Base-by-base conservation (phyloP, 1,140 invertebrate species). In the Octopus bimaculoides region DNA sequence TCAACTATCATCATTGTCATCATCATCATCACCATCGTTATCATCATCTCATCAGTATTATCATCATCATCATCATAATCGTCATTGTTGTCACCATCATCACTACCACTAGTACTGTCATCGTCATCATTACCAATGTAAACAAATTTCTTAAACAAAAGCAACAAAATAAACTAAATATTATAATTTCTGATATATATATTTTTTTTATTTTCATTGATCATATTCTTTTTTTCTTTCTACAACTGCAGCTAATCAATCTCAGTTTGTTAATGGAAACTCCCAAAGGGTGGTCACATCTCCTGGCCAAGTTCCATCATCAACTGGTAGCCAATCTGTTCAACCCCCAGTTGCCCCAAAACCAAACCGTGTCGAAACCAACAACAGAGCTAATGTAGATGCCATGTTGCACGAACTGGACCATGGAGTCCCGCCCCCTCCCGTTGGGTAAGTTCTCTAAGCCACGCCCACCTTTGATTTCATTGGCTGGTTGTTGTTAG, bases 341-440 rank as follows among this genome's bases (percentile, higher is more conserved):
- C 79, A 71, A 14, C 66, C 66, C 14, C 82, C 82, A 55, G 85
- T 88, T 20, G 92, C 86, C 7, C 86, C 86, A 7, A 88, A 89
- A 79, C 85, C 85, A 12, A 77, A 74, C 52, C 79, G 84, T 26
- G 79, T 79, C 53, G 82, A 81, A 55, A 80, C 84, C 54, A n/a
- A 14, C 66, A 71, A 9, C 5, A 81, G 86, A 54, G 81, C 80
- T 17, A 94, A 95, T 0, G 95, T 97, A 74, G 96, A 97, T 88
- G 95, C 94, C 82, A 92, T 97, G 41, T 90, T 97, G 17, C 96
- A 97, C 82, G 95, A 97, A 89, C 91, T 97, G 75, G 89, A 91
- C 76, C 85, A 82, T 75, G 81, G 85, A n/a, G 85, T 89, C 20
- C 89, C 89, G n/a, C 81, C 79, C 54, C 81, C 79, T 54, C 73